Evolutionary conservation across 2,888 invertebrate genomes (phyloP), one percentile per base, ranked within the genome.

Genomic region (Ceraclea dissimilis): DNA sequence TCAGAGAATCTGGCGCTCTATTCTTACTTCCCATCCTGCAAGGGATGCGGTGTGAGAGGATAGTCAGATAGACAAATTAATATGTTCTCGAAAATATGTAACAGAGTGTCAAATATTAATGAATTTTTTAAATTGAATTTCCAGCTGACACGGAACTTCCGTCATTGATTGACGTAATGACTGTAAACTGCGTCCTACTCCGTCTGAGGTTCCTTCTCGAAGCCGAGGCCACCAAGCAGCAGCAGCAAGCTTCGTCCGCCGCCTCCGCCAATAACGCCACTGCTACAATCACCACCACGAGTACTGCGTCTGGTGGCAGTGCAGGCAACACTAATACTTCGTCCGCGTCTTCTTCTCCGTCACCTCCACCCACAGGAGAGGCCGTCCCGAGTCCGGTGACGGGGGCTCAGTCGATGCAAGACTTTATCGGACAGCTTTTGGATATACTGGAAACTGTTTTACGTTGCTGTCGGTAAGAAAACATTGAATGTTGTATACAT

Each of bases 131-230:
- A n/a, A n/a, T n/a, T n/a, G n/a, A n/a, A 10, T 26, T 26, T 26
- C 26, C 64, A 59, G 2, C 61, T 73, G 76, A 68, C 1, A 71
- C 73, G 54, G 76, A 78, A 11, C 65, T 82, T 26, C 90, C 90
- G 0, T 84, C 85, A 1, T 74, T 91, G 0, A 79, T 85, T 69
- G 86, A 88, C 61, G 79, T 90, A 34, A 83, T 86, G 64, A 79
- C 90, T 13, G 78, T 91, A 64, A 90, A 90, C 67, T 81, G 86
- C 1, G 83, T 90, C 1, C 72, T 91, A 33, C 87, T 88, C 13
- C 85, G 90, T 67, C 78, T 90, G 43, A 86, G 88, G 65, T 80
- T 84, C 44, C 76, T 77, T 18, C 71, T 85, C 19, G 78, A 80
- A 60, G 63, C 67, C 0, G 70, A 71, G 52, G 68, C 71, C 1